Evolutionary conservation across 1,140 invertebrate species (phyloP).

Genomic region (Drosophila burlai): DNA sequence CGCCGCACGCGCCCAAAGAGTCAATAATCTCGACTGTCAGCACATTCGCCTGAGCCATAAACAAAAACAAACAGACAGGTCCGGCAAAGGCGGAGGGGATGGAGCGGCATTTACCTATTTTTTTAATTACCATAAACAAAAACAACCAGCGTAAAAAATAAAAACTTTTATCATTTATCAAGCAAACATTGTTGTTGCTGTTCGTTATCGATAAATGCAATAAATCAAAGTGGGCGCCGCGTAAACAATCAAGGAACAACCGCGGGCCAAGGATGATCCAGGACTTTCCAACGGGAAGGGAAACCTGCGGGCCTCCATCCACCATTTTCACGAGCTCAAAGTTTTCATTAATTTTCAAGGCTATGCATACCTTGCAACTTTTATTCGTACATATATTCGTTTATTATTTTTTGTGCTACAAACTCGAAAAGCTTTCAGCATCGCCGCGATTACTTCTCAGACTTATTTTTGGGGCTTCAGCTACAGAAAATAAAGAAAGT

Average conservation of each 20-base stretch:
- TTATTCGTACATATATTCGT: slow-evolving; percentile 26
- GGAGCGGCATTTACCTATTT: slow-evolving; percentile 49
- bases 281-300: slow-evolving; percentile 4
- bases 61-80: slow-evolving; percentile 37
- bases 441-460: slow-evolving; percentile 14
- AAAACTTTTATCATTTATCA: slow-evolving; percentile 80
- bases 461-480: not conserved
- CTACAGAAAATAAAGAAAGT: slow-evolving; percentile 7
- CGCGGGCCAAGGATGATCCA: slow-evolving; percentile 30
- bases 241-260: slow-evolving; percentile 62
- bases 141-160: slow-evolving; percentile 37
- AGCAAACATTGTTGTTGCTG: slow-evolving; percentile 48
- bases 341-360: slow-evolving; percentile 42
- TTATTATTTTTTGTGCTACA: slow-evolving; percentile 18
- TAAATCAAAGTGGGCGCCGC: slow-evolving; percentile 66
- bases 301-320: not conserved
- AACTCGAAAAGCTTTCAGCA: slow-evolving; percentile 19
- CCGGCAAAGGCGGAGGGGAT: not conserved
- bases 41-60: slow-evolving; percentile 50
- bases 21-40: slow-evolving; percentile 61
- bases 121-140: slow-evolving; percentile 76
- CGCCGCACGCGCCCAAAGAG: slow-evolving; percentile 49
- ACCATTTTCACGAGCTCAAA: slow-evolving; percentile 12
- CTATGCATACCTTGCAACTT: slow-evolving; percentile 27
- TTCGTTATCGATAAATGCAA: slow-evolving; percentile 60